Base-by-base conservation (phyloP, 2,888 invertebrate genomes). In the Axea sp. region DNA sequence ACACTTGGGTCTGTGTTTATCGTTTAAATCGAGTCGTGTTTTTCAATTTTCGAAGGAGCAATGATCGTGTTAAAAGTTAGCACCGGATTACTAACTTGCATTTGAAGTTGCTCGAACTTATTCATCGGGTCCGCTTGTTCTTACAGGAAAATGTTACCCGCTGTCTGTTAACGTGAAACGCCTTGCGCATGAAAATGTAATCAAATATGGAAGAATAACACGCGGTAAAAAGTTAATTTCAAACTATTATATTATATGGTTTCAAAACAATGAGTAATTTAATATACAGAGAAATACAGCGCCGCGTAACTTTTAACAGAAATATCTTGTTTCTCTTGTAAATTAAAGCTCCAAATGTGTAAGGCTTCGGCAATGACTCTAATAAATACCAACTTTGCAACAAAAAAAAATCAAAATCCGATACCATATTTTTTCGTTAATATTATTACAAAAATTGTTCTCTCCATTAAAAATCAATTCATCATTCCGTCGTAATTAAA, bases 241-340 rank as follows among this genome's bases (percentile, higher is more conserved):
- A 33, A 60, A 73, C 65, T 73, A 60, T 60, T 59, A 49, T 15
- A 49, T 62, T 49, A 33, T 67, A 73, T 41, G 73, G 73, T 55
- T 73, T 62, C 73, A 67, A 67, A 67, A 67, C 65, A 64, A 62
- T 30, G 45, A 47, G 60, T 62, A 73, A 73, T 62, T 67, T 43
- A 60, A 73, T 73, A 67, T 62, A 67, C 55, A 53, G 37, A 60
- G 60, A 47, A 49, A 49, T 37, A 35, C 35, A 28, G 47, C 24
- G 33, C 31, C 14, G 7, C 37, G 8, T 24, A 71, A 71, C 33
- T 55, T 73, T 73, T 43, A 67, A 51, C 41, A 62, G 43, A 53
- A 43, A 64, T 72, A 72, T 72, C 71, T 28, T 24, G 59, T 72
- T 72, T 51, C 72, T 45, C 22, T 45, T 53, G 49, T 51, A 51